Evolutionary conservation across 2,888 invertebrate species (phyloP).

Genomic region (Julus scanicus): DNA sequence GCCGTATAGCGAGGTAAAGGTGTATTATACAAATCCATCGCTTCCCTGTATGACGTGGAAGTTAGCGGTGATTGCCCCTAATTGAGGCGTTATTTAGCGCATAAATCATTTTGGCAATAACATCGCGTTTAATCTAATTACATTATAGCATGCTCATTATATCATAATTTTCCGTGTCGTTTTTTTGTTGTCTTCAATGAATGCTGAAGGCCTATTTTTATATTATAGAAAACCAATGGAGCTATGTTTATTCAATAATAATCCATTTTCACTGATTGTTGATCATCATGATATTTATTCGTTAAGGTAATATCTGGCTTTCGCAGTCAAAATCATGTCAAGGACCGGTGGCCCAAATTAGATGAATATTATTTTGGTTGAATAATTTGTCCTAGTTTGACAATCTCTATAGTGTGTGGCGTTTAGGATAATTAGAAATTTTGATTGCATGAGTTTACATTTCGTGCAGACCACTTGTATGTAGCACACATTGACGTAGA

Average conservation of each 20-base stretch:
- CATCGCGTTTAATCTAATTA: neutral
- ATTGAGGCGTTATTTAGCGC: neutral
- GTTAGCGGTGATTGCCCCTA: neutral
- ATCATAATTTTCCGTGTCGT: neutral
- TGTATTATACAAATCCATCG: neutral
- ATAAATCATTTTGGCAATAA: neutral
- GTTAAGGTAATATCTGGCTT: neutral
- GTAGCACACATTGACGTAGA: neutral
- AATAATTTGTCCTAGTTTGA: neutral
- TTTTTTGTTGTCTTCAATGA: neutral
- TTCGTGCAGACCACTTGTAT: neutral
- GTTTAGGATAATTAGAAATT: neutral
- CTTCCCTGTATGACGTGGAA: neutral
- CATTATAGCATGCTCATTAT: neutral
- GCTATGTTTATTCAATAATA: neutral
- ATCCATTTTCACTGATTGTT: neutral
- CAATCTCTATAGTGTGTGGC: neutral
- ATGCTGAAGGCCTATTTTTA: neutral
- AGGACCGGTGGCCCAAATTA: neutral
- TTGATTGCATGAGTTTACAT: neutral
- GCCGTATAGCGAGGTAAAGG: no score
- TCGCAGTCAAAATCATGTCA: neutral
- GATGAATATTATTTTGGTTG: neutral
- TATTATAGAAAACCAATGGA: neutral
- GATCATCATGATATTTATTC: neutral